Evolutionary conservation across 2,888 invertebrate genomes (phyloP).

Genomic region (Volucella zonaria): DNA sequence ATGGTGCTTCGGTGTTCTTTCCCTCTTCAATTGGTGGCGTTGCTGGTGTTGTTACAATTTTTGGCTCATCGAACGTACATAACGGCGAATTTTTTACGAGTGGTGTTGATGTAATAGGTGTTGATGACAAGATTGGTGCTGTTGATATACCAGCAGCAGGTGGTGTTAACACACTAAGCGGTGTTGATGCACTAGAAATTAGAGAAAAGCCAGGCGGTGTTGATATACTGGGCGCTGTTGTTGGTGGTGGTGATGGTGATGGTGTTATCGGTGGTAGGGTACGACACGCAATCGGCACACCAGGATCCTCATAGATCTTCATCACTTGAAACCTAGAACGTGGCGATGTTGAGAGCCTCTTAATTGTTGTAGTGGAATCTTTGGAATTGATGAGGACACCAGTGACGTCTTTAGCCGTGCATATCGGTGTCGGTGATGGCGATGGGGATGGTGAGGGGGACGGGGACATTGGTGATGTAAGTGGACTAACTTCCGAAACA

Average conservation of each 20-base stretch:
- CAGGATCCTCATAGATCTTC: slow-evolving; percentile 81
- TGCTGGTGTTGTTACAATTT: slow-evolving; percentile 68
- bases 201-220: slow-evolving; percentile 38
- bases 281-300: slow-evolving; percentile 77
- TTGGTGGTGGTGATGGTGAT: slow-evolving; percentile 79
- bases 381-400: slow-evolving; percentile 74
- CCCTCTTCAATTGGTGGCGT: slow-evolving; percentile 62
- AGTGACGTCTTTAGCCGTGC: slow-evolving; percentile 60
- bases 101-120: slow-evolving; percentile 75
- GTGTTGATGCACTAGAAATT: slow-evolving; percentile 36
- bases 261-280: slow-evolving; percentile 79
- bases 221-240: slow-evolving; percentile 78
- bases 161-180: slow-evolving; percentile 71
- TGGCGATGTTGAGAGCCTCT: slow-evolving; percentile 80
- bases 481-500: slow-evolving; percentile 80
- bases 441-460: slow-evolving; percentile 75
- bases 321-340: slow-evolving; percentile 81
- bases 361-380: slow-evolving; percentile 79
- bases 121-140: slow-evolving; percentile 77
- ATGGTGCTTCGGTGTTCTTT: slow-evolving; percentile 22
- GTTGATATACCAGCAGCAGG: slow-evolving; percentile 75
- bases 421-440: slow-evolving; percentile 66
- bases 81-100: slow-evolving; percentile 21
- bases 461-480: slow-evolving; percentile 79
- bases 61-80: slow-evolving; percentile 46